A percentile compares a stretch with the other conserved stretches of the same genome.
These are phyloP conservation scores for Probaryconus sp. DNA, from an alignment of 1,140 invertebrate species.

Conservation along the genomic window DNA sequence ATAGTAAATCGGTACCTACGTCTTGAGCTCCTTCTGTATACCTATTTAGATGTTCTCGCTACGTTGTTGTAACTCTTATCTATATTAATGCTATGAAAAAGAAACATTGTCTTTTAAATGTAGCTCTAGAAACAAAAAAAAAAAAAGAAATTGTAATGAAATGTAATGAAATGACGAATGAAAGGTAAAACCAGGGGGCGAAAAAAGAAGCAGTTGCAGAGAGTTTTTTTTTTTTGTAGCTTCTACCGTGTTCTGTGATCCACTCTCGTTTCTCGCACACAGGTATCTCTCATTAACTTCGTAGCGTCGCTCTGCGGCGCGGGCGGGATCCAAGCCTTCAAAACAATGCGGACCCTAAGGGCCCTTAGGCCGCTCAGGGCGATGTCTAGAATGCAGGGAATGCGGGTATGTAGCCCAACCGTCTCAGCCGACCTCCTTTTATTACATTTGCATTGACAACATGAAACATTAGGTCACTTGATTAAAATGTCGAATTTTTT, in stretches of 20 bases:
- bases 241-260: conserved; percentile 72
- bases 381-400: conserved; percentile 98
- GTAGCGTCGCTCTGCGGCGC: conserved; percentile 94
- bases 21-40: conserved; percentile 61
- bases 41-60: conserved; percentile 63
- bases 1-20: conserved; percentile 56
- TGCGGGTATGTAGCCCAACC: conserved; percentile 91
- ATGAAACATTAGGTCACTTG: conserved; percentile 44
- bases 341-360: conserved; percentile 97
- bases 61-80: conserved; percentile 59
- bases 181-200: conserved; percentile 23
- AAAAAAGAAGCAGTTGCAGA: conserved; percentile 25
- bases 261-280: conserved; percentile 80
- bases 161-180: neutral
- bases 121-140: conserved; percentile 7
- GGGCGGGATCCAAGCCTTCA: conserved; percentile 97
- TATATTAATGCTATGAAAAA: conserved; percentile 30
- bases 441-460: conserved; percentile 54
- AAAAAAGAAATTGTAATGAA: no score
- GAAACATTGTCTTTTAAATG: neutral
- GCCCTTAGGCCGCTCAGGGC: conserved; percentile 95
- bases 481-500: conserved; percentile 44
- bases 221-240: conserved; percentile 54
- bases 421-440: conserved; percentile 77
- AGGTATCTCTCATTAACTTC: conserved; percentile 98